Evolutionary conservation across 2,113 vertebrate genomes (phyloP).

Genomic region (Colius striatus): DNA sequence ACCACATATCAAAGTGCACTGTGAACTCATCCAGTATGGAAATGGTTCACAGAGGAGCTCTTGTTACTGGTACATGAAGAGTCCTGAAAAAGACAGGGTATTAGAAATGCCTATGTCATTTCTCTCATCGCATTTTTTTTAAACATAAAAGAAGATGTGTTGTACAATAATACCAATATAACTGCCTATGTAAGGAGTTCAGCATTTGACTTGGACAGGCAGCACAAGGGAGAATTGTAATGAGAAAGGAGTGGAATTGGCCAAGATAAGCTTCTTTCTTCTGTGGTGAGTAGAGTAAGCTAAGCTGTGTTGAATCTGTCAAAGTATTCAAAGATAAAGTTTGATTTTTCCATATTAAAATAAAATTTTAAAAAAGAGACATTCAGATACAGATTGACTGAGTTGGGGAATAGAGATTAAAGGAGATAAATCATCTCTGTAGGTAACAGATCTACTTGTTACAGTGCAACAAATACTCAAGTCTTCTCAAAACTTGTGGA

Average conservation of each 20-base stretch:
- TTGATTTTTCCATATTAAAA: slow-evolving; percentile 7
- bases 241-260: background rate
- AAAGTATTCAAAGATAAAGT: slow-evolving; percentile 2
- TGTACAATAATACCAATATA: background rate
- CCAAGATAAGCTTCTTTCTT: slow-evolving; percentile 40
- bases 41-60: slow-evolving; percentile 27
- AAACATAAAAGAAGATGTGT: slow-evolving; percentile 25
- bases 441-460: background rate
- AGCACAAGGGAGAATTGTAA: slow-evolving; percentile 19
- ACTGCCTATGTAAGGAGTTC: background rate
- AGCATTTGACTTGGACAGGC: background rate
- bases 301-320: background rate
- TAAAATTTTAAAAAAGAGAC: no score
- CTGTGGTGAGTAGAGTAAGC: background rate
- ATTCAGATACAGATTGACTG: background rate
- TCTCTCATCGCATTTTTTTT: slow-evolving; percentile 3
- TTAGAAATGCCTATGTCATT: background rate
- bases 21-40: slow-evolving; percentile 28
- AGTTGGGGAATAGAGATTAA: background rate
- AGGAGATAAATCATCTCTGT: background rate
- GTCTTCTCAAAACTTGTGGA: background rate
- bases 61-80: background rate
- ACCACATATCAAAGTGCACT: slow-evolving; percentile 25
- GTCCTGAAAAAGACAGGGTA: background rate
- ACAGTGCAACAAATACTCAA: background rate